These are phyloP conservation scores for Abrostola tripartita DNA, from an alignment of 2,888 invertebrate species.

Conservation along the genomic window DNA sequence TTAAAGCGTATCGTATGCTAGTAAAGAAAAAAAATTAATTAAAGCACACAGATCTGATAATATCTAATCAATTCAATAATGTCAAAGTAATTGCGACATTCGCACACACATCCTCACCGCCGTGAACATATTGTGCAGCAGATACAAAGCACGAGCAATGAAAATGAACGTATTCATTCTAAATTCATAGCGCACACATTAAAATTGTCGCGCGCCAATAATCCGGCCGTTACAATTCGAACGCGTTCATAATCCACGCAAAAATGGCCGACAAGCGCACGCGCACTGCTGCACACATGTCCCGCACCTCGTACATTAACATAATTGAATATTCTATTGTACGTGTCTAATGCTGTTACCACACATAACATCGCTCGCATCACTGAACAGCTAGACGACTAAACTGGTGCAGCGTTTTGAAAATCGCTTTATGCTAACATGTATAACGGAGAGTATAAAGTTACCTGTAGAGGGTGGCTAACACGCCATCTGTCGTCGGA, in stretches of 20 bases:
- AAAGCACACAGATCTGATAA: too few relatives aligned
- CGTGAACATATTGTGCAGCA: constrained; percentile 10
- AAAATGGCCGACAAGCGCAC: constrained; percentile 71
- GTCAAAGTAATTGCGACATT: not conserved
- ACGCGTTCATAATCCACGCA: constrained; percentile 68
- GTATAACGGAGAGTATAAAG: constrained; percentile 67
- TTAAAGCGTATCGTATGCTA: too few relatives aligned
- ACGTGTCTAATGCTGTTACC: constrained; percentile 81
- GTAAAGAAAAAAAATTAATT: too few relatives aligned
- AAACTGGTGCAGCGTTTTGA: constrained; percentile 15
- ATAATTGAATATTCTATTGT: constrained; percentile 84
- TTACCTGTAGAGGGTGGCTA: constrained; percentile 79
- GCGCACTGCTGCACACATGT: constrained; percentile 79
- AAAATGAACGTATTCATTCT: constrained; percentile 31
- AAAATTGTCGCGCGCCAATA: constrained; percentile 57
- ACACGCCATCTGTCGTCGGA: constrained; percentile 81
- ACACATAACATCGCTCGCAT: constrained; percentile 55
- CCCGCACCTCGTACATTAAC: constrained; percentile 70
- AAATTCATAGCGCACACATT: constrained; percentile 45
- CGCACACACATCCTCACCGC: not conserved
- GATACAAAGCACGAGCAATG: constrained; percentile 30
- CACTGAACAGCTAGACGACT: constrained; percentile 33
- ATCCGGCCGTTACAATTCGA: constrained; percentile 73
- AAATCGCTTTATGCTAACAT: constrained; percentile 61
- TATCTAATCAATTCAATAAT: too few relatives aligned